Evolutionary conservation across 2,888 invertebrate species (phyloP).

Genomic region (Macropis europaea): DNA sequence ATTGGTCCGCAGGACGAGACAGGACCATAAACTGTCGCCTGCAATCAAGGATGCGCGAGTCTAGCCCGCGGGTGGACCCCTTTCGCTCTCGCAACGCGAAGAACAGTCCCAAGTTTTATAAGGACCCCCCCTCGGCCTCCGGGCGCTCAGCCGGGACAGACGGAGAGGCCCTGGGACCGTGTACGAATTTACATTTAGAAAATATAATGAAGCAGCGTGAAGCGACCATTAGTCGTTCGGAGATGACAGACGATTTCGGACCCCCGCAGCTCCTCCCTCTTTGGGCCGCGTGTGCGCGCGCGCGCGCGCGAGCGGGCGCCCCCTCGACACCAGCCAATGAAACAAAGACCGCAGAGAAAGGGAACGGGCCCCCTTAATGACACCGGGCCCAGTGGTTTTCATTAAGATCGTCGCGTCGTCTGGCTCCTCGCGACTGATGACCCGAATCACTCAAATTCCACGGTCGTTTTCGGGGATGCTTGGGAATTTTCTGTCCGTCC

Average conservation of each 20-base stretch:
- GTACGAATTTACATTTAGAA: conserved; percentile 80
- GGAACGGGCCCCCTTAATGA: conserved; percentile 64
- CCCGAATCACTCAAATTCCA: neutral
- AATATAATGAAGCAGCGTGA: conserved; percentile 80
- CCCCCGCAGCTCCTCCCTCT: conserved; percentile 77
- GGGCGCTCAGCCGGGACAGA: conserved; percentile 58
- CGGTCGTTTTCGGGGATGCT: too few species aligned
- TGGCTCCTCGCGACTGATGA: conserved; percentile 16
- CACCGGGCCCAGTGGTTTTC: conserved; percentile 67
- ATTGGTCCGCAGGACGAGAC: conserved; percentile 75
- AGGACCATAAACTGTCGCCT: conserved; percentile 79
- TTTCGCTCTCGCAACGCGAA: conserved; percentile 27
- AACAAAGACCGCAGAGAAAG: conserved; percentile 68
- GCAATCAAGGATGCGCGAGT: conserved; percentile 75
- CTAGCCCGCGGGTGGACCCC: conserved; percentile 67
- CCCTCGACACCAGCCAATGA: conserved; percentile 65
- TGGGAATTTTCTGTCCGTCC: too few species aligned
- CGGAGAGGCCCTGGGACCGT: conserved; percentile 67
- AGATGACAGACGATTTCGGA: conserved; percentile 80
- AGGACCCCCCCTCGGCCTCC: conserved; percentile 69
- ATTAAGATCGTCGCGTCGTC: conserved; percentile 51
- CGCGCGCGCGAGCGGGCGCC: conserved; percentile 35
- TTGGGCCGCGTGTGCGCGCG: conserved; percentile 36
- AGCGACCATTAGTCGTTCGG: conserved; percentile 79
- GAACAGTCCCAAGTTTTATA: conserved; percentile 72